phyloP scores from a whole-genome alignment of 2,113 vertebrate genomes.

The Electrona antarctica region DNA sequence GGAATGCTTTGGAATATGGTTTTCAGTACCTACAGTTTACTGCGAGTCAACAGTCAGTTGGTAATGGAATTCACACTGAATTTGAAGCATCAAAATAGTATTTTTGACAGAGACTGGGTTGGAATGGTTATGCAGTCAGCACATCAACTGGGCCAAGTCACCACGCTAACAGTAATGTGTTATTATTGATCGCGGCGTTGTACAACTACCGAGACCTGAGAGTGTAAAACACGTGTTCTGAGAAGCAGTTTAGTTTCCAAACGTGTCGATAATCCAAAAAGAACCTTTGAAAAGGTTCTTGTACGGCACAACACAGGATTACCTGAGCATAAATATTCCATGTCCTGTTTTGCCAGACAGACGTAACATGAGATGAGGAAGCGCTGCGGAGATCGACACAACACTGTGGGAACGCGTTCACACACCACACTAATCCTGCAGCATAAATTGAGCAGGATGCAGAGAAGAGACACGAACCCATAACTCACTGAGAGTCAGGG shows the following conservation, averaged over 20 bases:
- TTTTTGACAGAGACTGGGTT: no score
- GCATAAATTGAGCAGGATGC: constrained; percentile 16
- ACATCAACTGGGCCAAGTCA: no score
- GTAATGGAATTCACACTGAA: no score
- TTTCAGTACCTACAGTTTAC: no score
- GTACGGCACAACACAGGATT: no score
- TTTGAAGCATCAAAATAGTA: no score
- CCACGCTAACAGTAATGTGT: background rate
- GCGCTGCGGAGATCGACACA: background rate
- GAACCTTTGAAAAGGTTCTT: no score
- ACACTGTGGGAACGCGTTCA: background rate
- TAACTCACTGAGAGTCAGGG: constrained; percentile 46
- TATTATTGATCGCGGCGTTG: constrained; percentile 47
- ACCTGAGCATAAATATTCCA: no score
- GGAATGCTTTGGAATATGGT: no score
- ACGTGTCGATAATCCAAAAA: background rate
- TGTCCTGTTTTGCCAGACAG: background rate
- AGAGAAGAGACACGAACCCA: constrained; percentile 28
- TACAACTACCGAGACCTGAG: constrained; percentile 18
- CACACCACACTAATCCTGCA: constrained; percentile 23
- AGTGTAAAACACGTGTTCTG: constrained; percentile 6
- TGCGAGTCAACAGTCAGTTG: no score
- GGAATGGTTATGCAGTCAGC: no score
- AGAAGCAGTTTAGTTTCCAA: background rate
- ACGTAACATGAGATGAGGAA: constrained; percentile 9